Evolutionary conservation across 2,797 vertebrate species (phyloP).

Genomic region (Cynopterus sphinx): DNA sequence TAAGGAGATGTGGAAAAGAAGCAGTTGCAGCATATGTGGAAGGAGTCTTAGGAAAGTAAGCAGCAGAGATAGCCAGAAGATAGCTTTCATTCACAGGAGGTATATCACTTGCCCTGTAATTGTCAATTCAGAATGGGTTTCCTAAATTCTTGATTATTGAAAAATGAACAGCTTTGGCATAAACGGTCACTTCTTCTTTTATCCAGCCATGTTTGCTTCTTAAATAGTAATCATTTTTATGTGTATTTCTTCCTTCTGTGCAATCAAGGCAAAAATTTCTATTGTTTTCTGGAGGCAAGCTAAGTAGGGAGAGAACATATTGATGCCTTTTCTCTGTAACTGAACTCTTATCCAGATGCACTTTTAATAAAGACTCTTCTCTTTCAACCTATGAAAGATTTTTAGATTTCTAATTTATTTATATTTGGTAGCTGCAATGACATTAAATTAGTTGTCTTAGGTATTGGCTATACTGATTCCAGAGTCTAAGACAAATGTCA

Average conservation of each 20-base stretch:
- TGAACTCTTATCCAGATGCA: not conserved
- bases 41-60: not conserved
- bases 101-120: not conserved
- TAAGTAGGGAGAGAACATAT: not conserved
- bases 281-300: not conserved
- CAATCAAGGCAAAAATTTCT: not conserved
- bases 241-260: not conserved
- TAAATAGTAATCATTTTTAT: not conserved
- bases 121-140: not conserved
- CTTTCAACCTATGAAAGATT: not conserved
- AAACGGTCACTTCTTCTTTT: not conserved
- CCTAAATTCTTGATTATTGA: not conserved
- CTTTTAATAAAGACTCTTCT: not conserved
- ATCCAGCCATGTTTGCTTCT: not conserved
- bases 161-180: constrained; percentile 3
- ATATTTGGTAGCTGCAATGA: not conserved
- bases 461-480: not conserved
- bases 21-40: not conserved
- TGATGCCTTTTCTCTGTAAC: not conserved
- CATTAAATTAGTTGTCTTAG: not conserved
- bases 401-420: not conserved
- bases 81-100: not conserved
- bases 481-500: not conserved
- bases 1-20: not conserved
- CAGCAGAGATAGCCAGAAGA: not conserved